A percentile compares a stretch with the other conserved stretches of the same genome.
Conservation (phyloP, 2,888 invertebrate genomes). For the Halictus ligatus region DNA sequence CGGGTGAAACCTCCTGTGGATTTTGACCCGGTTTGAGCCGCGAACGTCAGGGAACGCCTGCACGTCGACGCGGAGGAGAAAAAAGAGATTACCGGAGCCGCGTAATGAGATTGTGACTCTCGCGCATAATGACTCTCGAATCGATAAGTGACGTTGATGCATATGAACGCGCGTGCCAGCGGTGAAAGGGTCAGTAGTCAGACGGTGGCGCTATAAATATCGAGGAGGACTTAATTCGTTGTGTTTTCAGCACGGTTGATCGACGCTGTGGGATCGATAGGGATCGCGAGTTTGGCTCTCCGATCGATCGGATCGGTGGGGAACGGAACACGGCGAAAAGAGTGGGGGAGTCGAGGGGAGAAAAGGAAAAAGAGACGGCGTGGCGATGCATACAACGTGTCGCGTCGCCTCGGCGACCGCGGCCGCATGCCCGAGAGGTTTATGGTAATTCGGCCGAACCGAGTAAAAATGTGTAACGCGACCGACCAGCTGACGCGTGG, state of each 20-base stretch:
- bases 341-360: not conserved
- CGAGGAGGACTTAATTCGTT: conserved; percentile 61
- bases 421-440: conserved; percentile 57
- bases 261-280: conserved; percentile 49
- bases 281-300: conserved; percentile 24
- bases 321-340: not conserved
- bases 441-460: conserved; percentile 65
- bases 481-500: conserved; percentile 60
- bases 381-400: conserved; percentile 32
- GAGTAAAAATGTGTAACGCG: conserved; percentile 67
- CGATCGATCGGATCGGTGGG: not conserved
- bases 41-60: not conserved
- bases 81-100: conserved; percentile 43
- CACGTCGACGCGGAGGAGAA: not conserved
- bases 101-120: conserved; percentile 59
- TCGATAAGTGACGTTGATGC: conserved; percentile 64
- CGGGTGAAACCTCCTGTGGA: not conserved
- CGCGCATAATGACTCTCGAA: conserved; percentile 61
- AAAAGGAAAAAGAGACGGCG: conserved; percentile 17
- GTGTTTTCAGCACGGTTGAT: conserved; percentile 55
- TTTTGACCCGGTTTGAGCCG: not conserved
- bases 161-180: conserved; percentile 59
- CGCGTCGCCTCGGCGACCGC: conserved; percentile 34
- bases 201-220: conserved; percentile 64
- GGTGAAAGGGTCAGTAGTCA: conserved; percentile 64